Evolutionary conservation across 1,140 invertebrate genomes (phyloP).

Genomic region (Doryteuthis pealeii): DNA sequence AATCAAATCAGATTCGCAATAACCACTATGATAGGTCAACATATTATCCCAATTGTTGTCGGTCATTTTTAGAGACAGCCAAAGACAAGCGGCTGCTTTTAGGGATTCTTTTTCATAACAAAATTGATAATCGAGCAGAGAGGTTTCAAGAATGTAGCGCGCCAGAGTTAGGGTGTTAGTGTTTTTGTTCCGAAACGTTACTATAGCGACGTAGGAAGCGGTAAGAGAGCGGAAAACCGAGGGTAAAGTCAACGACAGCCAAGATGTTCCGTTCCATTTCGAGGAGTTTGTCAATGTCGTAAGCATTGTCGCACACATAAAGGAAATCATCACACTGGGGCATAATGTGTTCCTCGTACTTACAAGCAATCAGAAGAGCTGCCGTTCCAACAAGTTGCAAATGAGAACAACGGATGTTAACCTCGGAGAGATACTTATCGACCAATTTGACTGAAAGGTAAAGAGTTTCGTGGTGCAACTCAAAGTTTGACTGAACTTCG

Average conservation of each 20-base stretch:
- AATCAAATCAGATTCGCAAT: slow-evolving; percentile 74
- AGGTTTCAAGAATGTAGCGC: slow-evolving; percentile 89
- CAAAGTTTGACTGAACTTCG: slow-evolving; percentile 92
- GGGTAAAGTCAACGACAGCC: slow-evolving; percentile 81
- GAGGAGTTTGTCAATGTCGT: slow-evolving; percentile 78
- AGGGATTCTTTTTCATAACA: slow-evolving; percentile 83
- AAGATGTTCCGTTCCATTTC: slow-evolving; percentile 89
- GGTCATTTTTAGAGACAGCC: slow-evolving; percentile 82
- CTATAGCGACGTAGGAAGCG: slow-evolving; percentile 93
- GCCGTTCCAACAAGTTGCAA: slow-evolving; percentile 90
- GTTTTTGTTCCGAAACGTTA: slow-evolving; percentile 66
- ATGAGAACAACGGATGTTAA: slow-evolving; percentile 61
- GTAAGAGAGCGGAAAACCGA: slow-evolving; percentile 94
- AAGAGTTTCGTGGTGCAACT: slow-evolving; percentile 96
- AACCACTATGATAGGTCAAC: slow-evolving; percentile 84
- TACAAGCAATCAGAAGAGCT: slow-evolving; percentile 89
- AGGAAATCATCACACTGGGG: slow-evolving; percentile 93
- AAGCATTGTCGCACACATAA: slow-evolving; percentile 96
- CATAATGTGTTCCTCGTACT: slow-evolving; percentile 93
- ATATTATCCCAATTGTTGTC: slow-evolving; percentile 69
- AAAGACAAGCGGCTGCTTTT: slow-evolving; percentile 82
- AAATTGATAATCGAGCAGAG: slow-evolving; percentile 87
- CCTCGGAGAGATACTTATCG: slow-evolving; percentile 78
- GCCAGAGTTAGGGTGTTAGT: slow-evolving; percentile 79
- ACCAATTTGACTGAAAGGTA: slow-evolving; percentile 95